Base-by-base conservation (phyloP, 2,113 vertebrate species). In the Dromas ardeola region DNA sequence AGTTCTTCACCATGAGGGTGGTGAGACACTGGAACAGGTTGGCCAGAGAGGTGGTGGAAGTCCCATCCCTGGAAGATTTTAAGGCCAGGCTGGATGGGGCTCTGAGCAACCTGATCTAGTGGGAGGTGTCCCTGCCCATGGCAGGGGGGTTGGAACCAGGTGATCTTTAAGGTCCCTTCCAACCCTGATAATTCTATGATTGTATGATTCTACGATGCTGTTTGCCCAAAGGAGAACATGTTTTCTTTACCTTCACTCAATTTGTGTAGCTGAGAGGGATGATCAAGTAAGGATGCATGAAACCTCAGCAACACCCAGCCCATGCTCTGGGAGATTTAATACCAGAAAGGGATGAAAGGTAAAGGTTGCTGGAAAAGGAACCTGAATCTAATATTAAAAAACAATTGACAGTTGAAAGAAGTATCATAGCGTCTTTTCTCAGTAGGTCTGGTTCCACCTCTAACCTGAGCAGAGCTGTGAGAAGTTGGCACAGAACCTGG, bases 221-320 rank as follows among this genome's bases (percentile, higher is more conserved):
- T 29, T 88, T 30, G n/a, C 25, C 61, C n/a, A 58, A 32, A 85
- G 59, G 14, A 58, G 17, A 27, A 42, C 1, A 0, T 9, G 6
- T 29, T 43, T 77, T 67, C n/a, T 74, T 12, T 59, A 23, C 38
- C 40, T 49, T 55, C n/a, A 16, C 16, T n/a, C 22, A 34, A 1
- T 14, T 40, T 0, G 0, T 42, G 26, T 22, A 23, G 5, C 43
- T 61, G 62, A 74, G 22, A 47, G 11, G 30, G 53, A 56, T 29
- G 36, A 61, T 62, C 19, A 42, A 0, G 0, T 3, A 49, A 3
- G 30, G 40, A 10, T 36, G 29, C 5, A 21, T 18, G 17, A 53
- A 66, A 21, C 23, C 14, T 65, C 22, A 78, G 29, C 45, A 56
- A 42, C 20, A 34, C 20, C 14, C 42, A 59, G 17, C 11, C 23